These are phyloP conservation scores for Lepidochitona cinerea DNA, from an alignment of 2,888 invertebrate species.

Conservation along the genomic window DNA sequence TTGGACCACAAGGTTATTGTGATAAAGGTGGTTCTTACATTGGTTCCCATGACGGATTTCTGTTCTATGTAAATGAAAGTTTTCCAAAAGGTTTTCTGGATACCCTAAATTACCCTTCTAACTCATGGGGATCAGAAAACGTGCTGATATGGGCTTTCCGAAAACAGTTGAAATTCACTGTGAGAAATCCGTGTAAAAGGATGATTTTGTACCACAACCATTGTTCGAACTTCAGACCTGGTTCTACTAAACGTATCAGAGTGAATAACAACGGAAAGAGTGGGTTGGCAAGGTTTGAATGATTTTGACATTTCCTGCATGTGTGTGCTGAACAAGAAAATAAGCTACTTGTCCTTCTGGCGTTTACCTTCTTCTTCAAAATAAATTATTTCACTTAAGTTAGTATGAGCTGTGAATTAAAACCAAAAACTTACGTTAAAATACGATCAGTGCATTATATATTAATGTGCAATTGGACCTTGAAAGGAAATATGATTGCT, in stretches of 20 bases:
- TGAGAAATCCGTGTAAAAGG: not conserved
- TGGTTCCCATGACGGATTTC: not conserved
- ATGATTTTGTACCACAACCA: not conserved
- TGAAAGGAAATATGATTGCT: too few relatives aligned
- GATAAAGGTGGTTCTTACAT: not conserved
- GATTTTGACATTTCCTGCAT: too few relatives aligned
- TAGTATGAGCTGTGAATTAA: too few relatives aligned
- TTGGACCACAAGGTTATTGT: not conserved
- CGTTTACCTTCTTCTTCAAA: too few relatives aligned
- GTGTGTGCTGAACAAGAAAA: too few relatives aligned
- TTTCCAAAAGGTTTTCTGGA: not conserved
- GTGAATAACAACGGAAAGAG: not conserved
- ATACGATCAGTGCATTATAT: too few relatives aligned
- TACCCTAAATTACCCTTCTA: not conserved
- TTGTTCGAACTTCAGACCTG: not conserved
- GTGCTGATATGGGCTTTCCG: not conserved
- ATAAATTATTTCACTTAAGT: too few relatives aligned
- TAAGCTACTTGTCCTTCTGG: too few relatives aligned
- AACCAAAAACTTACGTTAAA: too few relatives aligned
- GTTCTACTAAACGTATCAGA: not conserved
- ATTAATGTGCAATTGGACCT: too few relatives aligned
- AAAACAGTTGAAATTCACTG: not conserved
- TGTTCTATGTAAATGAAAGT: not conserved
- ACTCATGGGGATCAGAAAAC: not conserved
- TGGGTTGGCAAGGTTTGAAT: too few relatives aligned